These are phyloP conservation scores for Phocides pigmalion DNA, from an alignment of 1,140 invertebrate genomes.

Conservation along the genomic window DNA sequence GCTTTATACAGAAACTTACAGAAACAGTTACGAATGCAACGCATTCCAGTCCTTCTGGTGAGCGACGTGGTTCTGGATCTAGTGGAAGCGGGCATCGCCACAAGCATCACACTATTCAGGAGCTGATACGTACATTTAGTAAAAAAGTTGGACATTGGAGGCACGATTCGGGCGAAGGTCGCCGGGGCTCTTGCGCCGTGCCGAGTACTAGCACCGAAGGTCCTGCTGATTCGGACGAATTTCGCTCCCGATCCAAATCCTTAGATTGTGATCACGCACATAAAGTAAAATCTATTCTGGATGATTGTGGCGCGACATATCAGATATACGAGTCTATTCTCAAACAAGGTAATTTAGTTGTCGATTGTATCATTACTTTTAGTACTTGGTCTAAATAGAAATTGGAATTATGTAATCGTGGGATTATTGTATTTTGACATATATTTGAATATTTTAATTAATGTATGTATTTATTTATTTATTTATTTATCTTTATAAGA, in stretches of 20 bases:
- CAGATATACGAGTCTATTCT: slow-evolving; percentile 92
- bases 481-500: not conserved
- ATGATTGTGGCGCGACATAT: slow-evolving; percentile 92
- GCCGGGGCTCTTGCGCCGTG: slow-evolving; percentile 82
- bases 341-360: slow-evolving; percentile 90
- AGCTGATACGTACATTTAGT: slow-evolving; percentile 89
- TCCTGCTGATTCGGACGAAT: slow-evolving; percentile 84
- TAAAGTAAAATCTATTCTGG: slow-evolving; percentile 71
- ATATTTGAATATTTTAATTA: no score
- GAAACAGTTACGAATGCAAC: slow-evolving; percentile 52
- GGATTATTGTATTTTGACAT: no score
- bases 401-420: no score
- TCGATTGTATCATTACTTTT: no score
- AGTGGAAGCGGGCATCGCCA: slow-evolving; percentile 77
- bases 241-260: slow-evolving; percentile 90
- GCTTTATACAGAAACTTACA: slow-evolving; percentile 82
- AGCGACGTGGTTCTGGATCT: slow-evolving; percentile 62
- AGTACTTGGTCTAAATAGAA: no score
- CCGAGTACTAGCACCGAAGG: slow-evolving; percentile 72
- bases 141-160: slow-evolving; percentile 87
- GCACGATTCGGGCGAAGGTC: slow-evolving; percentile 85
- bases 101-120: slow-evolving; percentile 88
- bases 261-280: slow-evolving; percentile 87
- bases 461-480: not conserved
- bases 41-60: slow-evolving; percentile 42